Evolutionary conservation across 1,140 invertebrate species (phyloP).

Genomic region (Drosophila obscura): DNA sequence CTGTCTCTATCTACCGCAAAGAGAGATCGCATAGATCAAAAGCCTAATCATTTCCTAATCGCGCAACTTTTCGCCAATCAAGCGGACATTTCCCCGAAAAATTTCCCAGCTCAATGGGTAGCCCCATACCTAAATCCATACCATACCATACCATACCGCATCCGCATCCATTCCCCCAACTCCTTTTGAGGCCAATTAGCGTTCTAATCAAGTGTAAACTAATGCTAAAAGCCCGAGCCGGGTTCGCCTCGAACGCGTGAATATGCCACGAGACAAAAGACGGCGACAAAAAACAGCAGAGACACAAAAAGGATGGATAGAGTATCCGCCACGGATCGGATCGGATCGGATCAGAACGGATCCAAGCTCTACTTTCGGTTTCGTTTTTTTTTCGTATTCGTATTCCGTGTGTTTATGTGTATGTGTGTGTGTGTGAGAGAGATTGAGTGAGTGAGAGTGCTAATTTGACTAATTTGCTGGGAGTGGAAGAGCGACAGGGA

Average conservation of each 20-base stretch:
- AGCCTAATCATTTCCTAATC: slow-evolving; percentile 40
- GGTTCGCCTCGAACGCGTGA: slow-evolving; percentile 76
- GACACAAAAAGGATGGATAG: slow-evolving; percentile 7
- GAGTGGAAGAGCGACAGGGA: slow-evolving; percentile 21
- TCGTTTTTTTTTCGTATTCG: not conserved
- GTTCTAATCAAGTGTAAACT: slow-evolving; percentile 82
- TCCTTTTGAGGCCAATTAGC: slow-evolving; percentile 64
- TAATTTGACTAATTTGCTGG: slow-evolving; percentile 74
- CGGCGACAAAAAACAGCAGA: slow-evolving; percentile 10
- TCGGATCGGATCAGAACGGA: slow-evolving; percentile 8
- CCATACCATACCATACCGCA: not conserved
- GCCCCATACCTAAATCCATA: slow-evolving; percentile 6
- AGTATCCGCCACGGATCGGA: slow-evolving; percentile 11
- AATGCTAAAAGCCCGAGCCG: slow-evolving; percentile 79
- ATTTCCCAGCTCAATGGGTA: slow-evolving; percentile 59
- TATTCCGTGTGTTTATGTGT: slow-evolving; percentile 20
- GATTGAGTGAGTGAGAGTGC: slow-evolving; percentile 37
- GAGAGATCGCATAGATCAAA: slow-evolving; percentile 49
- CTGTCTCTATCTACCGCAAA: no score
- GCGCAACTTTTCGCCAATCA: slow-evolving; percentile 18
- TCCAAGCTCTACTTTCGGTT: slow-evolving; percentile 37
- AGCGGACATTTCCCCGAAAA: slow-evolving; percentile 64
- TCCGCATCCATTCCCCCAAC: not conserved
- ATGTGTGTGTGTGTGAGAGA: slow-evolving; percentile 23
- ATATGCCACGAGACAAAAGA: slow-evolving; percentile 75